Evolutionary conservation across 1,140 invertebrate genomes (phyloP).

Genomic region (Eriocheir sinensis): DNA sequence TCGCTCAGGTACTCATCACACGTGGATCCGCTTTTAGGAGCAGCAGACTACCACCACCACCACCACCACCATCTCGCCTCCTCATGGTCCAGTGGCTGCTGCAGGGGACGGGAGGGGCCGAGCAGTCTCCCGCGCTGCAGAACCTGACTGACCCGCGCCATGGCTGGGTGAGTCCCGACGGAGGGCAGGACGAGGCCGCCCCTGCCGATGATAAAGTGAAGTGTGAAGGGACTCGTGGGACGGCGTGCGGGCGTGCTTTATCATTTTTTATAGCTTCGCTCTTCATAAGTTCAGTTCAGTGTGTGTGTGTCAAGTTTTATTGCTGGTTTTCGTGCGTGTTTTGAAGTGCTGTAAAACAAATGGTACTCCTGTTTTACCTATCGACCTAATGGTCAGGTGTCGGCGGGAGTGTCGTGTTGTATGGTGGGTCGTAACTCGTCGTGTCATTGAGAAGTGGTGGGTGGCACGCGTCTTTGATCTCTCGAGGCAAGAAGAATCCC

Average conservation of each 20-base stretch:
- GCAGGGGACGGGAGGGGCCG: neutral
- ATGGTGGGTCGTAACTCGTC: neutral
- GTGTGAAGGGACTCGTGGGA: too few species aligned
- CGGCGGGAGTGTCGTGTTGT: neutral
- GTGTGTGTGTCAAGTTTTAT: neutral
- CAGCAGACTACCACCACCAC: neutral
- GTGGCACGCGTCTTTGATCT: neutral
- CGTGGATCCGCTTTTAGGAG: neutral
- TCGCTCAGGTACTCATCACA: neutral
- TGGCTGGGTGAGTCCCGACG: conserved; percentile 4
- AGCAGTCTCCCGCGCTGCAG: neutral
- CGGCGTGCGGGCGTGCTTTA: neutral
- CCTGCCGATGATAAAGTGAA: too few species aligned
- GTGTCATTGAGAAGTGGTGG: neutral
- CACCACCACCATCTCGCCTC: neutral
- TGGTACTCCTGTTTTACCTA: neutral
- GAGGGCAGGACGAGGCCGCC: too few species aligned
- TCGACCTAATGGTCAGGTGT: neutral
- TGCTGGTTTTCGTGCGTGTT: neutral
- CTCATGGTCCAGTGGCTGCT: neutral
- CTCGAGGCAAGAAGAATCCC: too few species aligned
- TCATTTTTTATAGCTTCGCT: neutral
- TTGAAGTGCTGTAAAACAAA: too few species aligned
- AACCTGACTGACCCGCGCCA: neutral
- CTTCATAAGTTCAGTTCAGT: neutral